Conservation (phyloP, 2,113 vertebrate genomes). For the Lates calcarifer region DNA sequence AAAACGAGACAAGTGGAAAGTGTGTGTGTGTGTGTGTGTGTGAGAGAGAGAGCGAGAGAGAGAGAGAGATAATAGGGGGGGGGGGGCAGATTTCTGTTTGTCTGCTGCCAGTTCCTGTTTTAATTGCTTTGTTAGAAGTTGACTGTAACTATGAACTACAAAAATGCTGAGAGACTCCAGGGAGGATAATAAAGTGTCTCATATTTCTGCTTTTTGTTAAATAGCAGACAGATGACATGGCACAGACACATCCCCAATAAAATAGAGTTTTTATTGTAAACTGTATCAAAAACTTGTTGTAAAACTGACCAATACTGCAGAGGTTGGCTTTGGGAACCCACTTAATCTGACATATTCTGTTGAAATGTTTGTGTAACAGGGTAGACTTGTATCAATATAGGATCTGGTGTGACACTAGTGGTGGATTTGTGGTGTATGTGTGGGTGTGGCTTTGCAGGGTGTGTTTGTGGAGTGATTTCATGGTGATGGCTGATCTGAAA, state of each 20-base stretch:
- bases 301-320: constrained; percentile 21
- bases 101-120: constrained; percentile 60
- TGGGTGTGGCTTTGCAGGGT: too few relatives aligned
- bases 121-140: constrained; percentile 68
- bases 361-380: constrained; percentile 6
- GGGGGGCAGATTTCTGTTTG: constrained; percentile 21
- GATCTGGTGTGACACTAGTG: too few relatives aligned
- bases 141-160: constrained; percentile 65
- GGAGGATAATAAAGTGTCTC: constrained; percentile 33
- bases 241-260: neutral
- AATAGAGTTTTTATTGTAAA: neutral
- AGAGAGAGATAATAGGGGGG: too few relatives aligned
- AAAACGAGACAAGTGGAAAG: constrained; percentile 6
- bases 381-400: too few relatives aligned
- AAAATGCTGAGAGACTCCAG: constrained; percentile 4
- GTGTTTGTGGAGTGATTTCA: too few relatives aligned
- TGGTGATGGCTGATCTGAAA: too few relatives aligned
- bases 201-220: constrained; percentile 20
- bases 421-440: too few relatives aligned
- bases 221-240: constrained; percentile 3
- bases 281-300: constrained; percentile 1
- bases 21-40: constrained; percentile 8
- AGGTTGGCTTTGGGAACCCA: neutral
- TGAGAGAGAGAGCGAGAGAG: neutral
- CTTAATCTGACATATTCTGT: constrained; percentile 8